Conservation (phyloP, 2,888 invertebrate species). For the Amblyteles armatorius region DNA sequence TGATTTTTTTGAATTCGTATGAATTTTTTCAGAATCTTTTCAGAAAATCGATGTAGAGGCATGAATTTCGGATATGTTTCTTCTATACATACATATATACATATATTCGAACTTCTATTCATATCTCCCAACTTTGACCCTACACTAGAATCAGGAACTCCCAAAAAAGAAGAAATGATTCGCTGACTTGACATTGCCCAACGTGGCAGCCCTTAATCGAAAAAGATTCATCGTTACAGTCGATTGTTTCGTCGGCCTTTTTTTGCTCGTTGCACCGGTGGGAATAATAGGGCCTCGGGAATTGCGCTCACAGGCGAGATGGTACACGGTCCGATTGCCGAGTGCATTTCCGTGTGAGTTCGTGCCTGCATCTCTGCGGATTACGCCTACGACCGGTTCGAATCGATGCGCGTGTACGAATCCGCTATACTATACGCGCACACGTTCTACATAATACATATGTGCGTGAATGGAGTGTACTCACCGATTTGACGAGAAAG, state of each 20-base stretch:
- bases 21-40: no score
- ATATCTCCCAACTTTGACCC: no score
- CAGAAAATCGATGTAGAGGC: no score
- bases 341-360: slow-evolving; percentile 76
- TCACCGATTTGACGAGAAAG: not conserved
- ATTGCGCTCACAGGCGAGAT: slow-evolving; percentile 40
- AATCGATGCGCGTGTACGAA: slow-evolving; percentile 27
- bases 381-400: slow-evolving; percentile 71
- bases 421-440: not conserved
- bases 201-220: not conserved
- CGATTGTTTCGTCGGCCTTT: not conserved
- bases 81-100: no score
- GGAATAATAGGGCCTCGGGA: slow-evolving; percentile 1
- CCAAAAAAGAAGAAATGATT: no score
- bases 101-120: no score
- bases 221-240: not conserved
- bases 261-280: not conserved
- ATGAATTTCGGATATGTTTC: no score
- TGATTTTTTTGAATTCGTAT: no score
- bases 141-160: no score
- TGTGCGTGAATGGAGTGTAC: slow-evolving; percentile 23
- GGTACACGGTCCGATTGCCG: slow-evolving; percentile 68
- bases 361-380: slow-evolving; percentile 70
- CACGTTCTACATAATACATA: slow-evolving; percentile 7
- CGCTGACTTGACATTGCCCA: not conserved